A percentile compares a stretch with the other conserved stretches of the same genome.
Evolutionary conservation across 2,888 invertebrate species (phyloP).

Genomic region (Hyppa rectilinea): DNA sequence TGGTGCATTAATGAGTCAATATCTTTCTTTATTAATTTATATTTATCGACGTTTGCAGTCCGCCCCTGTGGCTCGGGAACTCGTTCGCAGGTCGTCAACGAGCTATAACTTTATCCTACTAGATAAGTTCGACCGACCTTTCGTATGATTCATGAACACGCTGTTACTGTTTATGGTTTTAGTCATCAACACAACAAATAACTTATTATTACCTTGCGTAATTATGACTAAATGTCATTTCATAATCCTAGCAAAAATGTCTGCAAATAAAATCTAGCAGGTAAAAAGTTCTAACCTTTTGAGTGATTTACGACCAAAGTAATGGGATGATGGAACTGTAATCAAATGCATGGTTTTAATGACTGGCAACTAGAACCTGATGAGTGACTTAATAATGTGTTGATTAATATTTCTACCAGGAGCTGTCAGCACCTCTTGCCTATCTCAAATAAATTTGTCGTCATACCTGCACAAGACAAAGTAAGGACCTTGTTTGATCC

Average conservation of each 20-base stretch:
- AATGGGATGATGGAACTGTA: slow-evolving; percentile 11
- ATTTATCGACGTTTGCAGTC: slow-evolving; percentile 62
- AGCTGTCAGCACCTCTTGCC: slow-evolving; percentile 22
- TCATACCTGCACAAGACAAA: slow-evolving; percentile 1
- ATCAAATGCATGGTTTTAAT: slow-evolving; percentile 30
- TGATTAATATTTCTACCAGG: slow-evolving; percentile 21
- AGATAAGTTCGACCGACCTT: slow-evolving; percentile 65
- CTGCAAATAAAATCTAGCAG: not conserved
- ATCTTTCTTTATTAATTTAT: slow-evolving; percentile 58
- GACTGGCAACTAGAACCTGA: not conserved
- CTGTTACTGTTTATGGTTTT: slow-evolving; percentile 49
- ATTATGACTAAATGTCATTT: slow-evolving; percentile 30
- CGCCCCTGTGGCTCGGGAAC: slow-evolving; percentile 77
- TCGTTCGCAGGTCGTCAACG: slow-evolving; percentile 82
- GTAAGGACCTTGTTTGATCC: slow-evolving; percentile 8
- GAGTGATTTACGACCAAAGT: not conserved
- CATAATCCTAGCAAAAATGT: not conserved
- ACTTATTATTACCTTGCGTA: slow-evolving; percentile 18
- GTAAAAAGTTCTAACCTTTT: not conserved
- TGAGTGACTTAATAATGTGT: slow-evolving; percentile 1
- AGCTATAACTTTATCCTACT: slow-evolving; percentile 81
- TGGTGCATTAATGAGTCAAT: slow-evolving; percentile 52
- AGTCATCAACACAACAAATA: slow-evolving; percentile 52
- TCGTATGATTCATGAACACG: slow-evolving; percentile 60
- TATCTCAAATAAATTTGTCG: slow-evolving; percentile 25